phyloP scores from a whole-genome alignment of 2,797 vertebrate species.

The Tarsius wallacei region DNA sequence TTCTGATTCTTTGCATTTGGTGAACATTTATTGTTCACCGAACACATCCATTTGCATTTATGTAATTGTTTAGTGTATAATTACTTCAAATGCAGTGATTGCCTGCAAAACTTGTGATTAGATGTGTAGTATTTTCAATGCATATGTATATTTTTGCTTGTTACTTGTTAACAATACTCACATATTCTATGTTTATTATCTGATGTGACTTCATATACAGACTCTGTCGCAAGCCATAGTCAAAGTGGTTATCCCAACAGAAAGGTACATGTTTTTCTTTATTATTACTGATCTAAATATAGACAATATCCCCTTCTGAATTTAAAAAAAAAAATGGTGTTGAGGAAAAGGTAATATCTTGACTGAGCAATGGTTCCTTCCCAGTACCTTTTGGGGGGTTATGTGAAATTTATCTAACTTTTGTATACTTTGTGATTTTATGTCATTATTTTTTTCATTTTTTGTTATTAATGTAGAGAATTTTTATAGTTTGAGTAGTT shows the following conservation, averaged over 20 bases:
- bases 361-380: constrained; percentile 97
- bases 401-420: constrained; percentile 74
- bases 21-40: constrained; percentile 91
- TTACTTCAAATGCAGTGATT: constrained; percentile 94
- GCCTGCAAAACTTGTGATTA: constrained; percentile 94
- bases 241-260: constrained; percentile 99
- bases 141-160: constrained; percentile 99
- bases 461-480: constrained; percentile 61
- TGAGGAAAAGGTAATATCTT: constrained; percentile 94
- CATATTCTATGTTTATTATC: constrained; percentile 99
- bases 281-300: constrained; percentile 99
- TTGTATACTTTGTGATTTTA: constrained; percentile 77
- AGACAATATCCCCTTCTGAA: constrained; percentile 97
- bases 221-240: constrained; percentile 99
- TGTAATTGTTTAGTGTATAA: constrained; percentile 94
- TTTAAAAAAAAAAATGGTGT: constrained; percentile 93
- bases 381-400: constrained; percentile 80
- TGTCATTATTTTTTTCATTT: constrained; percentile 66
- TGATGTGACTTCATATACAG: constrained; percentile 99
- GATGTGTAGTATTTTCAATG: constrained; percentile 97
- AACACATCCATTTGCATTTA: constrained; percentile 91
- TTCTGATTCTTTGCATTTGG: constrained; percentile 91
- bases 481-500: constrained; percentile 76
- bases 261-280: constrained; percentile 99
- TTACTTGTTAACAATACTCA: constrained; percentile 99